phyloP scores from a whole-genome alignment of 2,888 invertebrate genomes.

The Parapristionchus giblindavisi region DNA sequence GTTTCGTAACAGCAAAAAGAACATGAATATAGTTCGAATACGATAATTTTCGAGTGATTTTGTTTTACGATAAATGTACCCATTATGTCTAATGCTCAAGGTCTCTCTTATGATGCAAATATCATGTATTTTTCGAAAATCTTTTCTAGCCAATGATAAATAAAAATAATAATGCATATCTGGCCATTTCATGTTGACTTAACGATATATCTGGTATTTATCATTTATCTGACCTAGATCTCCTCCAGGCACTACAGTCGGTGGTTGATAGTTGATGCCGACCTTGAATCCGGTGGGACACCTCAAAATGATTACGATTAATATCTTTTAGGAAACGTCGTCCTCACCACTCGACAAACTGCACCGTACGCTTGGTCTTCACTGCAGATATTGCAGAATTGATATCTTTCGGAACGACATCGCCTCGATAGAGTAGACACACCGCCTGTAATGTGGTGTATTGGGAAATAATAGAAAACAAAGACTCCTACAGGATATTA shows the following conservation, averaged over 20 bases:
- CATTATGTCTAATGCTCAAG: too few species aligned
- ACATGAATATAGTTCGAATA: too few species aligned
- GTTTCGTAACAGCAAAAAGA: too few species aligned
- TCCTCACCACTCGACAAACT: slow-evolving; percentile 76
- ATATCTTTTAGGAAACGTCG: not conserved
- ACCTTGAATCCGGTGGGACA: slow-evolving; percentile 47
- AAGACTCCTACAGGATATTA: not conserved
- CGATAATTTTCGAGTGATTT: too few species aligned
- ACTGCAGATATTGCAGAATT: slow-evolving; percentile 69
- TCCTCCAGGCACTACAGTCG: slow-evolving; percentile 88
- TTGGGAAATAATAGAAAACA: not conserved
- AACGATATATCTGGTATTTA: slow-evolving; percentile 69
- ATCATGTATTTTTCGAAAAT: too few species aligned
- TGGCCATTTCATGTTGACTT: not conserved
- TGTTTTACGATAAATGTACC: too few species aligned
- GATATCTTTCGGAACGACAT: slow-evolving; percentile 83
- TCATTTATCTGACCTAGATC: slow-evolving; percentile 78
- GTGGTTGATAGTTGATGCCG: slow-evolving; percentile 46
- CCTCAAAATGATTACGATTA: too few species aligned
- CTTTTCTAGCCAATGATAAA: not conserved
- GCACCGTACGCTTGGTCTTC: slow-evolving; percentile 73
- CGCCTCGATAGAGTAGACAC: slow-evolving; percentile 91
- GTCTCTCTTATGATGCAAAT: too few species aligned
- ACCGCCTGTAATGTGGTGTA: slow-evolving; percentile 79
- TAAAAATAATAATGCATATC: slow-evolving; percentile 66